A percentile compares a stretch with the other conserved stretches of the same genome.
These are phyloP conservation scores for Drosophila mayri DNA, from an alignment of 1,140 invertebrate genomes.

Conservation along the genomic window DNA sequence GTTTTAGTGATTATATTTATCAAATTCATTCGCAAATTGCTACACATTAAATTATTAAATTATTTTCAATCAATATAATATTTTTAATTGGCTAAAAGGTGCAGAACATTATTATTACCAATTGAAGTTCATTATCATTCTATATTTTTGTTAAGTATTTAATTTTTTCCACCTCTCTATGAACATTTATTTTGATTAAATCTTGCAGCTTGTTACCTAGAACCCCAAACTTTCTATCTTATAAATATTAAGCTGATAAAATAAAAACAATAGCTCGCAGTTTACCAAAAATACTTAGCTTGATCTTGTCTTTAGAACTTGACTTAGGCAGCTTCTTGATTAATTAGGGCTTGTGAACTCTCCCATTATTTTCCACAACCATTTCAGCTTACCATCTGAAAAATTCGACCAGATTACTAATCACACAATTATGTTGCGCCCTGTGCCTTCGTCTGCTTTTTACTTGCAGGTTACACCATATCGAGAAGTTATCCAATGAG, in stretches of 20 bases:
- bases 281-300: background rate
- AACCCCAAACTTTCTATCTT: background rate
- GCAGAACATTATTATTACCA: background rate
- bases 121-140: background rate
- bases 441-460: slow-evolving; percentile 66
- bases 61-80: background rate
- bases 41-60: background rate
- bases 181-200: background rate
- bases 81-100: background rate
- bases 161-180: background rate
- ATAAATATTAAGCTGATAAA: slow-evolving; percentile 55
- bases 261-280: background rate
- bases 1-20: background rate
- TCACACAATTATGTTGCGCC: slow-evolving; percentile 70
- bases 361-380: slow-evolving; percentile 17
- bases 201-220: slow-evolving; percentile 55
- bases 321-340: slow-evolving; percentile 1
- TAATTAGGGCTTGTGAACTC: slow-evolving; percentile 18
- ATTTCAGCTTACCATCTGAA: slow-evolving; percentile 44
- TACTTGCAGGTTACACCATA: slow-evolving; percentile 85
- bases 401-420: slow-evolving; percentile 70
- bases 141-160: background rate
- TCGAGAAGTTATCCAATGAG: slow-evolving; percentile 85
- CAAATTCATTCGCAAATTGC: background rate
- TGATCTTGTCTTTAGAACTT: background rate